phyloP scores from a whole-genome alignment of 1,140 invertebrate genomes.

The Plodia interpunctella region DNA sequence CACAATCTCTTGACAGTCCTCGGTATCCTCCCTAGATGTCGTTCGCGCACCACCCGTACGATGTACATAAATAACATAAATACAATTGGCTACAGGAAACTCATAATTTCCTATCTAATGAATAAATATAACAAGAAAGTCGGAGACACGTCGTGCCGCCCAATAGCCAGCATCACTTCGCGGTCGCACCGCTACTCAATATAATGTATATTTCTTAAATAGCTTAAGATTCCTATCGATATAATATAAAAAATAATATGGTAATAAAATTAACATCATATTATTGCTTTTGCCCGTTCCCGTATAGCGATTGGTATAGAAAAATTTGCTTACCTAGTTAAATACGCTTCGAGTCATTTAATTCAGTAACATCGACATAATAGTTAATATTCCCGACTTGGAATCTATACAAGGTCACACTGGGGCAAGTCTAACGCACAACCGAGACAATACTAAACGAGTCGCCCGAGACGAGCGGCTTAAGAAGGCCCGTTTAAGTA shows the following conservation, averaged over 20 bases:
- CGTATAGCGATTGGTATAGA: conserved; percentile 77
- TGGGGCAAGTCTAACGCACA: conserved; percentile 74
- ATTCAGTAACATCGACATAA: conserved; percentile 48
- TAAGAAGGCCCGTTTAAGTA: conserved; percentile 69
- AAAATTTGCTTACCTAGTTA: conserved; percentile 72
- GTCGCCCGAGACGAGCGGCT: conserved; percentile 38
- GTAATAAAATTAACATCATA: conserved; percentile 77
- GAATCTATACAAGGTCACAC: conserved; percentile 61
- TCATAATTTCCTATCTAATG: conserved; percentile 73
- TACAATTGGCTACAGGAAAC: conserved; percentile 76
- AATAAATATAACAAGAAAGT: conserved; percentile 74
- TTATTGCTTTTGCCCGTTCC: conserved; percentile 77
- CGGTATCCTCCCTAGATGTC: conserved; percentile 58
- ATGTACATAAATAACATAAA: conserved; percentile 69
- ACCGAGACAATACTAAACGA: conserved; percentile 75
- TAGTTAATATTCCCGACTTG: conserved; percentile 49
- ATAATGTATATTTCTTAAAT: conserved; percentile 67
- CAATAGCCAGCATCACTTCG: conserved; percentile 70
- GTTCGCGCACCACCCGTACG: conserved; percentile 62
- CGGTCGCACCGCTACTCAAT: conserved; percentile 73
- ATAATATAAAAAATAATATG: conserved; percentile 77
- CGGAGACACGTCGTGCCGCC: conserved; percentile 43
- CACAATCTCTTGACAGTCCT: conserved; percentile 76
- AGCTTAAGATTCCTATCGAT: conserved; percentile 72
- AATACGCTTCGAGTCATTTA: conserved; percentile 54